phyloP scores from a whole-genome alignment of 2,888 invertebrate species.

The Heliconius aoede region DNA sequence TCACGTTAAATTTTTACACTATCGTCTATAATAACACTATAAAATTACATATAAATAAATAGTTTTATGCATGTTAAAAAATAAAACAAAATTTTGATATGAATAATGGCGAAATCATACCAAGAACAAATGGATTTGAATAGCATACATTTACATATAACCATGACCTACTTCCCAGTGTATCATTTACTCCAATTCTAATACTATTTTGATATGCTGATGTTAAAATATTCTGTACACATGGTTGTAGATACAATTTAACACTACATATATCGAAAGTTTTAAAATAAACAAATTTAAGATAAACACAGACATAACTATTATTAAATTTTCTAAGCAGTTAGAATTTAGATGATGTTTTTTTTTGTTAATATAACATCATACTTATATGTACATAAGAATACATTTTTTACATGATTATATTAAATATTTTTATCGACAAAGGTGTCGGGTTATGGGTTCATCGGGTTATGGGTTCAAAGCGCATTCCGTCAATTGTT shows the following conservation, averaged over 20 bases:
- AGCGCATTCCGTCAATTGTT: too few species aligned
- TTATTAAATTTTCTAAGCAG: background rate
- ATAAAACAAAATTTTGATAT: background rate
- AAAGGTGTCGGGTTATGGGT: too few species aligned
- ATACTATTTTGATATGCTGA: conserved; percentile 17
- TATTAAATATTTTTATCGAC: too few species aligned
- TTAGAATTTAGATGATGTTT: background rate
- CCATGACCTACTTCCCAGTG: conserved; percentile 14
- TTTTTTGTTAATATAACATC: background rate
- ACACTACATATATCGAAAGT: background rate
- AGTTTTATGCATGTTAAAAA: background rate
- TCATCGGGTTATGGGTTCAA: too few species aligned
- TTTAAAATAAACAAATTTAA: background rate
- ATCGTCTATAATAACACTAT: too few species aligned
- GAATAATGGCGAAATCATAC: background rate
- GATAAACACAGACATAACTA: background rate
- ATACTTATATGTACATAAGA: too few species aligned
- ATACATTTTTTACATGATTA: too few species aligned
- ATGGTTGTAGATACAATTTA: background rate
- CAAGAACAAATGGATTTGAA: background rate
- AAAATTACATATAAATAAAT: too few species aligned
- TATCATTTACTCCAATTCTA: conserved; percentile 9
- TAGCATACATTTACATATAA: conserved; percentile 1
- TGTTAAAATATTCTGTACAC: conserved; percentile 4
- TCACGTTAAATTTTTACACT: too few species aligned